These are phyloP conservation scores for Sciurus carolinensis DNA, from an alignment of 2,797 vertebrate genomes.

Conservation along the genomic window DNA sequence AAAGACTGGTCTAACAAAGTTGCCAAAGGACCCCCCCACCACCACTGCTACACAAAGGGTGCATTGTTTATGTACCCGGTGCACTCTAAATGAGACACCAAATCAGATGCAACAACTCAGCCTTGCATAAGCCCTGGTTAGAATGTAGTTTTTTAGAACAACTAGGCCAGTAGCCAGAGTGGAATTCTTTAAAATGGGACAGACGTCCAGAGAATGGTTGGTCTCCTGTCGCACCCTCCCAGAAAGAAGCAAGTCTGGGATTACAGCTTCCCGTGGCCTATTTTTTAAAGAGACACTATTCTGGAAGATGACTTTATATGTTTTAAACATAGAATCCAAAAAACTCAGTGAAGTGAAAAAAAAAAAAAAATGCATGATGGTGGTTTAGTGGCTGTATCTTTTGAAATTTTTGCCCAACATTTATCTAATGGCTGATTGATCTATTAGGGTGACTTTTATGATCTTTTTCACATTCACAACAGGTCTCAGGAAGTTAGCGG, in stretches of 20 bases:
- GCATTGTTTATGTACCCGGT: slow-evolving; percentile 67
- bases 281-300: slow-evolving; percentile 81
- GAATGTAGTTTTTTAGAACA: slow-evolving; percentile 71
- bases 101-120: slow-evolving; percentile 67
- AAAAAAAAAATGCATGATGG: slow-evolving; percentile 80
- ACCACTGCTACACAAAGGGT: slow-evolving; percentile 60
- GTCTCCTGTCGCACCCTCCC: slow-evolving; percentile 25
- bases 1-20: slow-evolving; percentile 51
- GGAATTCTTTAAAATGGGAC: slow-evolving; percentile 79
- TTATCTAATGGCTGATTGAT: slow-evolving; percentile 73
- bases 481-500: slow-evolving; percentile 69
- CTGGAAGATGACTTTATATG: slow-evolving; percentile 87
- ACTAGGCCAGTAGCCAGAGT: slow-evolving; percentile 73
- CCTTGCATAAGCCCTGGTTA: slow-evolving; percentile 72
- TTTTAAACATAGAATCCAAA: slow-evolving; percentile 87
- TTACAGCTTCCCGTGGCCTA: slow-evolving; percentile 82
- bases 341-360: slow-evolving; percentile 72
- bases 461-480: slow-evolving; percentile 81
- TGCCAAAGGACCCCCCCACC: neutral
- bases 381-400: slow-evolving; percentile 80
- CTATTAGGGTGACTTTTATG: slow-evolving; percentile 81
- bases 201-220: slow-evolving; percentile 67
- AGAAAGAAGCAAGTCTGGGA: slow-evolving; percentile 64
- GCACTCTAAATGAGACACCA: slow-evolving; percentile 71
- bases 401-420: slow-evolving; percentile 66